phyloP scores from a whole-genome alignment of 2,113 vertebrate species.

The Megalops atlanticus region DNA sequence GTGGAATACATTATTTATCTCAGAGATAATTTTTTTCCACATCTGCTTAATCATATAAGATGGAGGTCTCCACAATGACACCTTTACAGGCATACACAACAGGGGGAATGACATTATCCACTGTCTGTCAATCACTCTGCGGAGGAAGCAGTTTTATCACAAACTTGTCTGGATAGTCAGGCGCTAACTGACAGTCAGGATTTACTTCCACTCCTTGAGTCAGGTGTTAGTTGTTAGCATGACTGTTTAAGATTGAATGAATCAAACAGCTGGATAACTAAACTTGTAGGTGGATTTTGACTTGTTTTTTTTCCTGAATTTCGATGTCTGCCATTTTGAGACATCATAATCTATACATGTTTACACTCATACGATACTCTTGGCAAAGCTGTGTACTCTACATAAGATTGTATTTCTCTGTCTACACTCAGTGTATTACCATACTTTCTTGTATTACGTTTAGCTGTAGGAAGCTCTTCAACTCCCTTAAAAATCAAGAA shows the following conservation, averaged over 20 bases:
- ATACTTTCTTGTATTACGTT: not conserved
- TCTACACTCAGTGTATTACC: not conserved
- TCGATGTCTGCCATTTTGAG: constrained; percentile 6
- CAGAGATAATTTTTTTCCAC: constrained; percentile 27
- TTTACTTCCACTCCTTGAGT: constrained; percentile 18
- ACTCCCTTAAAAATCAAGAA: not conserved
- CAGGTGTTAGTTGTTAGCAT: not conserved
- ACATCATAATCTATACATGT: not conserved
- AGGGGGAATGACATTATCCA: constrained; percentile 35
- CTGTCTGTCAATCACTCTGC: constrained; percentile 22
- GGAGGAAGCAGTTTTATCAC: constrained; percentile 10
- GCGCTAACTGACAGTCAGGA: constrained; percentile 27
- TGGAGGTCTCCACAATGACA: constrained; percentile 28
- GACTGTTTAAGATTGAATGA: constrained; percentile 3
- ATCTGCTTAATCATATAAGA: constrained; percentile 38
- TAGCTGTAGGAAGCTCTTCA: not conserved
- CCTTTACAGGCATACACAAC: constrained; percentile 20
- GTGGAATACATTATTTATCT: constrained; percentile 36
- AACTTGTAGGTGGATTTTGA: not conserved
- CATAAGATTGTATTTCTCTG: not conserved
- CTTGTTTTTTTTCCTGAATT: not conserved
- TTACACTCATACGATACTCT: not conserved
- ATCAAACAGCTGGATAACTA: not conserved
- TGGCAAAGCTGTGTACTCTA: too few relatives aligned
- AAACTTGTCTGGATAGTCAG: constrained; percentile 14